Base-by-base conservation (phyloP, 2,113 vertebrate genomes). In the Falco punctatus region DNA sequence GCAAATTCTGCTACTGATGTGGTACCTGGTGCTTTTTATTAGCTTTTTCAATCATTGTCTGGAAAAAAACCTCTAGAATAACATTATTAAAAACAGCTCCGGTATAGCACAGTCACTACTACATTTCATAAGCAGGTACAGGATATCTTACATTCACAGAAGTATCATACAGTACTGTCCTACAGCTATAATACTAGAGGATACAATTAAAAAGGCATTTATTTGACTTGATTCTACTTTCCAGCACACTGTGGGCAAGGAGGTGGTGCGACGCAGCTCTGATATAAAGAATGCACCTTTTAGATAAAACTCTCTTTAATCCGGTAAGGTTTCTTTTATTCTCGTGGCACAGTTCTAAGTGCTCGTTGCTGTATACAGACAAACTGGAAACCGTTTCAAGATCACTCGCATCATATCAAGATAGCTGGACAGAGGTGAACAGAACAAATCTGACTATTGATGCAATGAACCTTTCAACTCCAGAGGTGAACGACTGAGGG, bases 171-270 rank as follows among this genome's bases (percentile, higher is more conserved):
- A 98, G 97, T 97, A 98, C 98, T 96, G 97, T 97, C 98, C 98
- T 98, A 98, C 97, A 95, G 95, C 98, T 98, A 98, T 69, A 98
- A 97, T 97, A 97, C 97, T 98, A 98, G 96, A 98, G 92, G 96
- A 97, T 97, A 98, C 96, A 97, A 98, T 98, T 98, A 97, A 97
- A 98, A 98, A 98, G 98, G 98, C 98, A 97, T 98, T 98, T 96
- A 98, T 97, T 94, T 94, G 96, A 98, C 97, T 98, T 98, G 97
- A 98, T 97, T 98, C 97, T 98, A 98, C 95, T 96, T 96, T 97
- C 97, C 97, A 97, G 97, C 97, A 97, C 96, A 96, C 88, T 95
- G 96, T 97, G 97, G 97, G 96, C 96, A 92, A 95, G 96, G 89
- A 96, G 95, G 95, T 93, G 97, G 96, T 75, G 95, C 65, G 51